A percentile compares a stretch with the other conserved stretches of the same genome.
Conservation (phyloP, 2,797 vertebrate species). For the Leptoclinus maculatus region DNA sequence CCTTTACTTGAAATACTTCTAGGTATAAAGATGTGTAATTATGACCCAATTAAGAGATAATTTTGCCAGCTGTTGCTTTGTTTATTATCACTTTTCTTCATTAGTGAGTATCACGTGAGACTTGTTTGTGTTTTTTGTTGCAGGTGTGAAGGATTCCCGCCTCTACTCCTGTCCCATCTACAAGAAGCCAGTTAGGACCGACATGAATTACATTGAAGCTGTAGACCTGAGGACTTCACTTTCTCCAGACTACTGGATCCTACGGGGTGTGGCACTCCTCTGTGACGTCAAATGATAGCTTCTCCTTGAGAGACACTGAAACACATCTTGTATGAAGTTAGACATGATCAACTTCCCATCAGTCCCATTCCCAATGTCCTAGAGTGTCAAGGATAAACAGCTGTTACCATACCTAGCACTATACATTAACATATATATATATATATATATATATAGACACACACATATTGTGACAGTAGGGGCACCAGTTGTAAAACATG, state of each 20-base stretch:
- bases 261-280: slow-evolving; percentile 93
- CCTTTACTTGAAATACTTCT: slow-evolving; percentile 10
- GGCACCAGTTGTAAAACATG: not conserved
- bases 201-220: slow-evolving; percentile 90
- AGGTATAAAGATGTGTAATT: slow-evolving; percentile 5
- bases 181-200: slow-evolving; percentile 91
- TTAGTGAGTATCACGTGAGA: not conserved
- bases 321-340: not conserved
- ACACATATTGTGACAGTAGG: too few relatives aligned
- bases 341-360: not conserved
- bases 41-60: not conserved
- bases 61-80: slow-evolving; percentile 14
- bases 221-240: slow-evolving; percentile 89
- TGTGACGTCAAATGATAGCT: slow-evolving; percentile 91
- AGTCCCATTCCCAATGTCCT: not conserved
- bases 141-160: slow-evolving; percentile 85
- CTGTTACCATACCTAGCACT: not conserved
- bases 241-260: slow-evolving; percentile 92
- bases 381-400: not conserved
- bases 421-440: too few relatives aligned
- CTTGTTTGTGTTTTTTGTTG: slow-evolving; percentile 12
- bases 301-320: not conserved
- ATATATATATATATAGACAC: too few relatives aligned
- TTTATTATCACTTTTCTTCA: not conserved
- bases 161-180: slow-evolving; percentile 95